These are phyloP conservation scores for Carabus problematicus DNA, from an alignment of 2,888 invertebrate genomes.

Conservation along the genomic window DNA sequence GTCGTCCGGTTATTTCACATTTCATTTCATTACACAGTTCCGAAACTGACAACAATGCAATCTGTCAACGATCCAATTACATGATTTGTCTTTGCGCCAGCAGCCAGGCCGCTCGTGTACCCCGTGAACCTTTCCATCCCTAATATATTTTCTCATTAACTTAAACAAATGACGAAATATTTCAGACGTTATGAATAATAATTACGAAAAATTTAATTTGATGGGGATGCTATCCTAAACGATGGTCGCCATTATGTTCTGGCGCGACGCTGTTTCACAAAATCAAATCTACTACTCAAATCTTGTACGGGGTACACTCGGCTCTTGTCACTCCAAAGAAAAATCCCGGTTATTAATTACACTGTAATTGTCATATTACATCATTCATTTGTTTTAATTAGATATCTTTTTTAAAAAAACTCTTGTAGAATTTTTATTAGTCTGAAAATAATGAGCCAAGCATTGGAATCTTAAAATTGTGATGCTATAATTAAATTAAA, in stretches of 20 bases:
- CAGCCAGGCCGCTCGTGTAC: conserved; percentile 40
- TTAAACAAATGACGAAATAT: conserved; percentile 51
- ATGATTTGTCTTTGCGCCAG: conserved; percentile 51
- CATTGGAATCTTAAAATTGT: too few species aligned
- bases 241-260: conserved; percentile 8
- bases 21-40: conserved; percentile 49
- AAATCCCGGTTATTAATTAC: too few species aligned
- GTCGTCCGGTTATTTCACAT: conserved; percentile 44
- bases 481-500: too few species aligned
- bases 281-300: too few species aligned
- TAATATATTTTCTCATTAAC: conserved; percentile 53
- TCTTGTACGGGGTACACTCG: too few species aligned
- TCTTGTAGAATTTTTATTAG: too few species aligned
- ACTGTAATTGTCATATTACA: too few species aligned
- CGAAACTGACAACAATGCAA: conserved; percentile 51
- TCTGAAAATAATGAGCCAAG: too few species aligned
- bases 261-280: background rate
- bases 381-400: too few species aligned
- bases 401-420: too few species aligned
- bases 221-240: conserved; percentile 19
- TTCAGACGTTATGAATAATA: conserved; percentile 51
- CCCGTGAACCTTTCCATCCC: conserved; percentile 5
- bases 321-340: too few species aligned
- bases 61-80: conserved; percentile 52
- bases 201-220: conserved; percentile 50